Percentiles rank a stretch among this genome's conserved stretches.
These are phyloP conservation scores for Diuraphis noxia DNA, from an alignment of 1,140 invertebrate genomes.

Conservation along the genomic window DNA sequence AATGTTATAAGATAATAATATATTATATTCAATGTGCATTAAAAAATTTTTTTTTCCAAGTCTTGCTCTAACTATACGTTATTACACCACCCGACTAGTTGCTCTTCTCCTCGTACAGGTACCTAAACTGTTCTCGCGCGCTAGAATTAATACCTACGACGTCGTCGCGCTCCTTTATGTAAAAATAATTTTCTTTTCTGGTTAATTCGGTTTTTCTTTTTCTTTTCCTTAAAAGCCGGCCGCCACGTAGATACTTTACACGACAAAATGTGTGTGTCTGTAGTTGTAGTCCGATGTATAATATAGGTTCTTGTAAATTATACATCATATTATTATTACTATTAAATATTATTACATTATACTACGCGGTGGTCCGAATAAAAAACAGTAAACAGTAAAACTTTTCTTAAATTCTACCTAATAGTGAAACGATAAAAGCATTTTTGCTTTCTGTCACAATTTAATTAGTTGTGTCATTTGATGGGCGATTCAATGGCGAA, in stretches of 20 bases:
- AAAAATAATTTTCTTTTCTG: constrained; percentile 1
- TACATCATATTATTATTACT: background rate
- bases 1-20: background rate
- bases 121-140: background rate
- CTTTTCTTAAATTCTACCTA: background rate
- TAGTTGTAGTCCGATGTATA: background rate
- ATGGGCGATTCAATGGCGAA: no score
- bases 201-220: background rate
- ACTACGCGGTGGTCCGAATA: background rate
- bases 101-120: background rate
- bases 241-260: background rate
- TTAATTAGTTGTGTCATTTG: no score
- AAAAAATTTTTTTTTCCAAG: background rate
- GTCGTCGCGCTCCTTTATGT: background rate
- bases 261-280: background rate
- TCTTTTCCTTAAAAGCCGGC: background rate
- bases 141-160: no score
- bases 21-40: background rate
- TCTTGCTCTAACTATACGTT: background rate
- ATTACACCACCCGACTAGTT: background rate
- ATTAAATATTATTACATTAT: no score
- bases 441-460: background rate
- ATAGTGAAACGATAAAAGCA: background rate
- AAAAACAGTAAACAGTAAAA: background rate
- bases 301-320: background rate